Percentiles rank a stretch among this genome's conserved stretches.
Conservation (phyloP, 2,797 vertebrate species). For the Lepidocolaptes lacrymiger region DNA sequence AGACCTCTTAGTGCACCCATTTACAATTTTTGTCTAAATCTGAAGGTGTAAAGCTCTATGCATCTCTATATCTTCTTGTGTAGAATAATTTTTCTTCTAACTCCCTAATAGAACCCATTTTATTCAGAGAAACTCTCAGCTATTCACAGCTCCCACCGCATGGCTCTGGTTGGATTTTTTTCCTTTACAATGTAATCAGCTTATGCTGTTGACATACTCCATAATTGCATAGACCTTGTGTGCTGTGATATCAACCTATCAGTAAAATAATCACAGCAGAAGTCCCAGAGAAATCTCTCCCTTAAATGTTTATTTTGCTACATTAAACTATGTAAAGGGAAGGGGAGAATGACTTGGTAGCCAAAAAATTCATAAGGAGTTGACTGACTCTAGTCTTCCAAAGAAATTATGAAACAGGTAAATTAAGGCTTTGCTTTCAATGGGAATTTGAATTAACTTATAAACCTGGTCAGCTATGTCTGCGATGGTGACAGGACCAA, state of each 20-base stretch:
- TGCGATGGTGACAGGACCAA: not conserved
- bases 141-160: not conserved
- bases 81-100: not conserved
- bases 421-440: not conserved
- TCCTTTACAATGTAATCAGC: not conserved
- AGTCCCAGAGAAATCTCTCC: not conserved
- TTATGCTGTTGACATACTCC: not conserved
- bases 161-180: not conserved
- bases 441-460: not conserved
- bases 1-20: not conserved
- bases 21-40: not conserved
- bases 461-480: not conserved
- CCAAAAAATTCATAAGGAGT: not conserved
- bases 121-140: not conserved
- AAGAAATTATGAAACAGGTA: not conserved
- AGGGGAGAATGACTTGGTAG: not conserved
- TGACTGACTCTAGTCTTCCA: not conserved
- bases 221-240: not conserved
- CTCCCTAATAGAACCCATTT: not conserved
- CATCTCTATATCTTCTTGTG: rapidly evolving
- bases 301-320: not conserved
- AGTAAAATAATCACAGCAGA: not conserved
- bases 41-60: not conserved
- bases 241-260: not conserved
- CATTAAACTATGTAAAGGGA: not conserved